Percentiles rank a stretch among this genome's conserved stretches.
phyloP scores from a whole-genome alignment of 2,888 invertebrate genomes.

The Hypomecis atomaria region DNA sequence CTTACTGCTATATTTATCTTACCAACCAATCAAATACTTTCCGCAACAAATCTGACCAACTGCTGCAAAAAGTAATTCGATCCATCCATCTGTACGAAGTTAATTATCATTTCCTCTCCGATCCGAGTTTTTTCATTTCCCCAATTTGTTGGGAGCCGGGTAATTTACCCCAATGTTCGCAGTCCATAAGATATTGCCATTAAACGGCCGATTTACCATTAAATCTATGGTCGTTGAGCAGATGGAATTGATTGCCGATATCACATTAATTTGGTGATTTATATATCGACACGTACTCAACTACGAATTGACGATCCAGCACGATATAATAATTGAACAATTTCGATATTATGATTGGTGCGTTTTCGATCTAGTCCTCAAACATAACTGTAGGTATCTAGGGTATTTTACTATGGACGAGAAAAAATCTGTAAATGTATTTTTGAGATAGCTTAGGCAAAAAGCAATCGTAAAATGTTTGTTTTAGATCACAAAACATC shows the following conservation, averaged over 20 bases:
- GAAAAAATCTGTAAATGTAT: no score
- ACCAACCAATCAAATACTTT: constrained; percentile 11
- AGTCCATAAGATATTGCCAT: constrained; percentile 43
- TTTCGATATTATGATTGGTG: not conserved
- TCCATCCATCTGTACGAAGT: constrained; percentile 32
- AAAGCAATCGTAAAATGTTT: no score
- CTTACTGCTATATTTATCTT: not conserved
- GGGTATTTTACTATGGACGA: no score
- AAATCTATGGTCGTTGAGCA: constrained; percentile 39
- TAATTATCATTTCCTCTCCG: constrained; percentile 35
- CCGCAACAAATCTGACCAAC: constrained; percentile 19
- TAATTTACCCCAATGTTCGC: constrained; percentile 40
- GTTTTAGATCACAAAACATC: no score
- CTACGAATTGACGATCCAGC: not conserved
- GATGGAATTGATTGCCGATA: constrained; percentile 38
- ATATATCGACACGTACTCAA: constrained; percentile 15
- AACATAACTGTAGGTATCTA: no score
- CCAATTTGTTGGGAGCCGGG: constrained; percentile 38
- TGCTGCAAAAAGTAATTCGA: constrained; percentile 29
- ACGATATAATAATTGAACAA: not conserved
- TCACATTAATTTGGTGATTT: constrained; percentile 32
- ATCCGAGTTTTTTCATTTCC: constrained; percentile 36
- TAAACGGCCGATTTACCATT: constrained; percentile 41
- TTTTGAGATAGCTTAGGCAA: no score
- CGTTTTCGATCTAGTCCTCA: no score